Evolutionary conservation across 2,797 vertebrate genomes (phyloP), one percentile per base, ranked within the genome.

Genomic region (Neoniphon sammara): DNA sequence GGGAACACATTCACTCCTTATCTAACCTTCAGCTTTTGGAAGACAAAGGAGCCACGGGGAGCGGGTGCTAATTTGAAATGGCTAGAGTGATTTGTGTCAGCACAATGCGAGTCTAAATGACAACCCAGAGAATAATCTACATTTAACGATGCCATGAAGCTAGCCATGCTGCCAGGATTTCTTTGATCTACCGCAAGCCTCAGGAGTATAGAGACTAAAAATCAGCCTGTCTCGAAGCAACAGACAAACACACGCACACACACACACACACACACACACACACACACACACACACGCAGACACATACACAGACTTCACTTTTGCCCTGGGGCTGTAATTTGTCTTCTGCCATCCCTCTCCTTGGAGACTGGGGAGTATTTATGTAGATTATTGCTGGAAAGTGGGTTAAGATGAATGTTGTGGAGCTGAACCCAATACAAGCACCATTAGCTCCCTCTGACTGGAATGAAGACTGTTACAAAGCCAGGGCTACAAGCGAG

Each of bases 321-420:
- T 46, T 83, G 83, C 87, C 88, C 79, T 21, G 5, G 70, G 89
- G 88, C 81, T 84, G 84, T 81, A 82, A 92, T 93, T 93, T 89
- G 87, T 94, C 90, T 92, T 76, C 78, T 83, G 89, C 81, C 70
- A 14, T 84, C 80, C 80, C 70, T 77, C 72, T 87, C 89, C 78
- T 73, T 25, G 34, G 86, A 90, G 88, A 88, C 81, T 66, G 78
- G 82, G 77, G 83, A 79, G 87, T 86, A 65, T 92, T 91, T 93
- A 91, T 93, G 90, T 82, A 91, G 91, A 91, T 93, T 93, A 91
- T 88, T 86, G 84, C 86, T 83, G 85, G 73, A 92, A 93, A 94
- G 88, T 93, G 91, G 92, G 92, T 93, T 91, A 91, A 91, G 89
- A 92, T 92, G 83, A 92, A 92, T 88, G 87, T 85, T 79, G 83